phyloP scores from a whole-genome alignment of 2,113 vertebrate genomes.

The Alligator mississippiensis region DNA sequence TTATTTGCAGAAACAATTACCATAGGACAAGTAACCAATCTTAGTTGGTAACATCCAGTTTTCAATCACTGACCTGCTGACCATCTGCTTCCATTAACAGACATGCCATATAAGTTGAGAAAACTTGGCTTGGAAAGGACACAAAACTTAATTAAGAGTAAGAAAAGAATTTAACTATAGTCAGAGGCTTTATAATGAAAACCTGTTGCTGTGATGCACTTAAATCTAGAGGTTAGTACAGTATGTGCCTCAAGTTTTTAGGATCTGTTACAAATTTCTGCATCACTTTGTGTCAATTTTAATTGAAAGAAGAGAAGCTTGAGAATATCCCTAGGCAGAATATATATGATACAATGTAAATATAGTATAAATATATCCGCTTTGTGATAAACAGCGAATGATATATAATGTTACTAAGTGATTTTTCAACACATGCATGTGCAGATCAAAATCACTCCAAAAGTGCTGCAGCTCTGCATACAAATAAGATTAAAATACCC shows the following conservation, averaged over 20 bases:
- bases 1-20: not conserved
- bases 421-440: not conserved
- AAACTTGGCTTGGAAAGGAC: not conserved
- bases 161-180: not conserved
- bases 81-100: not conserved
- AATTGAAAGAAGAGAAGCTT: not conserved
- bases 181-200: not conserved
- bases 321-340: not conserved
- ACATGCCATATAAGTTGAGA: not conserved
- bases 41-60: not conserved
- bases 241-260: not conserved
- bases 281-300: not conserved
- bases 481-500: not conserved
- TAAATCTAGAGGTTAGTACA: not conserved
- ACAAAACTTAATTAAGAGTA: not conserved
- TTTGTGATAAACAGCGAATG: not conserved
- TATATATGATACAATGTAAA: too few relatives aligned
- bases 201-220: not conserved
- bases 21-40: not conserved
- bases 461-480: not conserved
- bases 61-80: not conserved
- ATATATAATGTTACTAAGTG: not conserved
- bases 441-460: not conserved
- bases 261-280: not conserved
- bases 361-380: not conserved